Evolutionary conservation across 1,140 invertebrate species (phyloP), one percentile per base, ranked within the genome.

Genomic region (Akabosia matsudoensis): DNA sequence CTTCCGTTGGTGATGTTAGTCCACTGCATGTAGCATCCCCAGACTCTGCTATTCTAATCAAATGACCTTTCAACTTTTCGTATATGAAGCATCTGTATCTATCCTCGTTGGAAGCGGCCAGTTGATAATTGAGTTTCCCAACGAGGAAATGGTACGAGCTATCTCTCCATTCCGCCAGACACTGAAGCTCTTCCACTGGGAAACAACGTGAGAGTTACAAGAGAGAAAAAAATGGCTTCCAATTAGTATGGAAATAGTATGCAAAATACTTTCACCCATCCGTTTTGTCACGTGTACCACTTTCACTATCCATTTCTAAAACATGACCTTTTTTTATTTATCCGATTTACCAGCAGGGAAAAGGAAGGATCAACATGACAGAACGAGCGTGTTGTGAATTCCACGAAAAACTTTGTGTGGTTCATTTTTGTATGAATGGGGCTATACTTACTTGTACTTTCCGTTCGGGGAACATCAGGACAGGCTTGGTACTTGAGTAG

Each of bases 51-150:
- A 95, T 89, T 80, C 90, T 89, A n/a, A 67, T 64, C 2, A 34
- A 34, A 16, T 75, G 52, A 75, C 28, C 54, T 33, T 75, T 56
- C 33, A 16, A 37, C 54, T 33, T 75, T 85, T 95, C 93, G 85
- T 93, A 95, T 37, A 96, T 93, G 86, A 96, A 97, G 87, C 95
- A 96, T 77, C 94, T 88, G 85, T 94, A 97, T 74, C 92, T 89
- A 84, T 96, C 94, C 85, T 96, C 94, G 85, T 95, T 94, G 79
- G 92, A 92, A 75, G 92, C 92, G 51, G 92, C 92, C 85, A 94
- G 92, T 83, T 87, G 83, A 82, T 89, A 88, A 18, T 88, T 87
- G 72, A 90, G 86, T 82, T 90, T 91, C 26, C 93, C 93, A 52
- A 95, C 92, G 75, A 95, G 87, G 85, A 94, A 96, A 56, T 92